phyloP scores from a whole-genome alignment of 2,888 invertebrate species.

The Myopa testacea region DNA sequence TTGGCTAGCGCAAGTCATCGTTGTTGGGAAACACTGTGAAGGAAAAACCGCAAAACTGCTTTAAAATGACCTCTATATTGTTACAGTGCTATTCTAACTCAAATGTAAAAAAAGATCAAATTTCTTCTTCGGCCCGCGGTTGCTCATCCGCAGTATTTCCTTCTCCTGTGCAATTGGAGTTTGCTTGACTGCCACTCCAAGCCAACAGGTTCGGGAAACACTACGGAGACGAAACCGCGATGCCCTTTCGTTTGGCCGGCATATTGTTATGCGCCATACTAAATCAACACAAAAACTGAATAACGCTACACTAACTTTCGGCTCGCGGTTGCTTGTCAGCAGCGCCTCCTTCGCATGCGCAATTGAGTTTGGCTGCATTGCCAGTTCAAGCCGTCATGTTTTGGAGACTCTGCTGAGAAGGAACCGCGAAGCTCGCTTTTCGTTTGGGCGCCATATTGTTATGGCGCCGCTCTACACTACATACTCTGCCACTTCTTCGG shows the following conservation, averaged over 20 bases:
- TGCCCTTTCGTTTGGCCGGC: background rate
- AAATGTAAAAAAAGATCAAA: background rate
- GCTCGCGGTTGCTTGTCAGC: background rate
- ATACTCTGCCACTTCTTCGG: too few species aligned
- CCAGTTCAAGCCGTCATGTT: too few species aligned
- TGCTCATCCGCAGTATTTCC: background rate
- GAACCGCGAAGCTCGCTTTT: too few species aligned
- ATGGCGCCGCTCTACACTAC: background rate
- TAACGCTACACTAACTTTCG: background rate
- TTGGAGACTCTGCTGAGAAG: too few species aligned
- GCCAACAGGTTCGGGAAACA: background rate
- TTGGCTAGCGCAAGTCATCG: too few species aligned
- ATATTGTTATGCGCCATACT: background rate
- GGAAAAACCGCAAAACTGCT: background rate
- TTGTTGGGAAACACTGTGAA: background rate
- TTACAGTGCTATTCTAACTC: background rate
- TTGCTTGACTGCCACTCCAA: slow-evolving; percentile 6
- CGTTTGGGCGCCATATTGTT: slow-evolving; percentile 6
- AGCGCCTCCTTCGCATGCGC: background rate
- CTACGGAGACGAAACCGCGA: background rate
- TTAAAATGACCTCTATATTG: background rate
- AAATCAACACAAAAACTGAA: background rate
- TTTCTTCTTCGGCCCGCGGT: background rate
- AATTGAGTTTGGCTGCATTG: too few species aligned
- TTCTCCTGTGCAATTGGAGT: slow-evolving; percentile 1